Conservation (phyloP, 2,797 vertebrate species). For the Neomorphus geoffroyi region DNA sequence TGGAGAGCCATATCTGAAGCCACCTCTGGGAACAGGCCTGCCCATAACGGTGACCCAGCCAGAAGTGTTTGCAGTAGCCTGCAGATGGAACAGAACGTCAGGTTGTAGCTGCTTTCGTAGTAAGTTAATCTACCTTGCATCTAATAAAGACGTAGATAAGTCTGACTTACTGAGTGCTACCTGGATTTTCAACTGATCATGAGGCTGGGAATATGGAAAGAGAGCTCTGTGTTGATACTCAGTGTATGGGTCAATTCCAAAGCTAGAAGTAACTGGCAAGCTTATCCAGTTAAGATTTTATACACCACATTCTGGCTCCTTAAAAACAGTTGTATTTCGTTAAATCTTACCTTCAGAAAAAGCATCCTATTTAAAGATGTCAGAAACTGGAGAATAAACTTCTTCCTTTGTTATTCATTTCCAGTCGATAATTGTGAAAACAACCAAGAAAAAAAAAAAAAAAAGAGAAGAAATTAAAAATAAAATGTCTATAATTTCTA, state of each 20-base stretch:
- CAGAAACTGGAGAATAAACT: neutral
- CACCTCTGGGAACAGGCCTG: neutral
- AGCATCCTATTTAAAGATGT: neutral
- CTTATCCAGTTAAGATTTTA: neutral
- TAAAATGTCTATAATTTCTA: neutral
- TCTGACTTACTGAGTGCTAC: neutral
- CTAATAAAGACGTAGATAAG: neutral
- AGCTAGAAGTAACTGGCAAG: neutral
- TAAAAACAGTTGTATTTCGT: neutral
- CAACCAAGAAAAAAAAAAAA: neutral
- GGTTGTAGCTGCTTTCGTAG: neutral
- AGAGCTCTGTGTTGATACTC: neutral
- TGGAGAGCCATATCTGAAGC: neutral
- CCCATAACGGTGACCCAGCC: neutral
- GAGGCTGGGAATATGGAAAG: neutral
- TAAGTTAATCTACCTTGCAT: neutral
- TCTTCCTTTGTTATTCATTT: neutral
- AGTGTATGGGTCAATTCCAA: neutral
- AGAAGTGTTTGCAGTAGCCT: neutral
- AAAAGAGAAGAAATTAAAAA: neutral
- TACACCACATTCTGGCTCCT: neutral
- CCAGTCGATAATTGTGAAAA: neutral
- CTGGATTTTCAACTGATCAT: neutral
- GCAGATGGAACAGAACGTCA: neutral
- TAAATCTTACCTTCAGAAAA: neutral